These are phyloP conservation scores for Contarinia nasturtii DNA, from an alignment of 1,140 invertebrate species.

Conservation along the genomic window DNA sequence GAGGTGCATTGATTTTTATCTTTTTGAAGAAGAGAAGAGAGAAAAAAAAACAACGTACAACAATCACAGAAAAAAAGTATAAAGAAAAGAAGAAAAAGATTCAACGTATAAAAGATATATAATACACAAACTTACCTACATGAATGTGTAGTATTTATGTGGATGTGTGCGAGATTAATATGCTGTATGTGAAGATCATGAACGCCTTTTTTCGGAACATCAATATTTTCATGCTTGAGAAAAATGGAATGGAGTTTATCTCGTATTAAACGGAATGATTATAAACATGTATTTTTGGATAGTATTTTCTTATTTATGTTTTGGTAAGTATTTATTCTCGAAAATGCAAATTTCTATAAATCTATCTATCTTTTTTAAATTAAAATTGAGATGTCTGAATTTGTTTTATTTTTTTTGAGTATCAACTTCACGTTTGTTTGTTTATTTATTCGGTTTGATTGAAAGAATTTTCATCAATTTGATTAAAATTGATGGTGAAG, in stretches of 20 bases:
- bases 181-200: neutral
- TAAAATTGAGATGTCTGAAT: too few relatives aligned
- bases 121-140: neutral
- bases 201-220: neutral
- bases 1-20: too few relatives aligned
- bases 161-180: neutral
- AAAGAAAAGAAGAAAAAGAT: neutral
- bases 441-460: too few relatives aligned
- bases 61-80: neutral
- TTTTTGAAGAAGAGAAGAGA: too few relatives aligned
- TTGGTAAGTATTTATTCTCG: too few relatives aligned
- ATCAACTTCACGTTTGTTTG: too few relatives aligned
- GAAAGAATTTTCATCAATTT: too few relatives aligned
- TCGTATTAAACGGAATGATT: neutral
- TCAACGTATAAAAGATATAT: neutral
- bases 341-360: too few relatives aligned
- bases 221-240: neutral
- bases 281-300: neutral
- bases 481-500: too few relatives aligned
- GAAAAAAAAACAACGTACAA: neutral
- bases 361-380: too few relatives aligned
- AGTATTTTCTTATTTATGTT: neutral
- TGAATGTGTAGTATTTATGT: neutral
- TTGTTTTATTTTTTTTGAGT: too few relatives aligned
- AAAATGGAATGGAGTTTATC: neutral